Evolutionary conservation across 2,888 invertebrate genomes (phyloP).

Genomic region (Scrobipalpa atriplicella): DNA sequence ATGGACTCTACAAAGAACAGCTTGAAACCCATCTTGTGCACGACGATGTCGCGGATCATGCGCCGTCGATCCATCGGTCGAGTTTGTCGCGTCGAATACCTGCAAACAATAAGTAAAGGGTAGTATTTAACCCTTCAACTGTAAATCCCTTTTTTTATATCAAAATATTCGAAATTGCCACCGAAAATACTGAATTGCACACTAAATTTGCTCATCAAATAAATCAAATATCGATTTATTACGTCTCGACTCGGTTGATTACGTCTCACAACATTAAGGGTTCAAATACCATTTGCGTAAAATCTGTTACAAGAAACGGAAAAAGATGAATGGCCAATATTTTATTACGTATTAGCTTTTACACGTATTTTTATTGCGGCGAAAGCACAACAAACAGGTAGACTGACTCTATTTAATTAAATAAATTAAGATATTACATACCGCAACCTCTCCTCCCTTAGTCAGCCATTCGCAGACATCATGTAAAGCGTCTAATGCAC

Average conservation of each 20-base stretch:
- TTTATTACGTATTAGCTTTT: too few relatives aligned
- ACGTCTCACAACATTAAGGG: background rate
- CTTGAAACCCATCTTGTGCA: constrained; percentile 95
- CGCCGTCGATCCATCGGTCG: constrained; percentile 95
- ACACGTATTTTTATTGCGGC: too few relatives aligned
- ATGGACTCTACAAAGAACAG: constrained; percentile 99
- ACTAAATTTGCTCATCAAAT: too few relatives aligned
- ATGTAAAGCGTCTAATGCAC: constrained; percentile 96
- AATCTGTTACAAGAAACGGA: too few relatives aligned
- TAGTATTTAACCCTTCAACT: background rate
- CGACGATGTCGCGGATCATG: constrained; percentile 94
- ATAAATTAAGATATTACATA: constrained; percentile 79
- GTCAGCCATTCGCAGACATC: constrained; percentile 97
- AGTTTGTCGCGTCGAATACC: constrained; percentile 99
- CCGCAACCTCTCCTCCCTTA: constrained; percentile 97
- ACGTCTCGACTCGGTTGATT: too few relatives aligned
- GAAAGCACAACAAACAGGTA: too few relatives aligned
- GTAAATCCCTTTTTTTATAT: background rate
- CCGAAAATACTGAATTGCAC: too few relatives aligned
- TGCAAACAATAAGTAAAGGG: constrained; percentile 52
- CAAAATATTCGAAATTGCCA: too few relatives aligned
- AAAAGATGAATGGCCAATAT: too few relatives aligned
- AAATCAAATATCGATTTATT: too few relatives aligned
- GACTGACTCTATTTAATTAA: too few relatives aligned
- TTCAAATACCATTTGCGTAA: too few relatives aligned